Conservation (phyloP, 2,113 vertebrate species). For the Cephalopholis sonnerati region DNA sequence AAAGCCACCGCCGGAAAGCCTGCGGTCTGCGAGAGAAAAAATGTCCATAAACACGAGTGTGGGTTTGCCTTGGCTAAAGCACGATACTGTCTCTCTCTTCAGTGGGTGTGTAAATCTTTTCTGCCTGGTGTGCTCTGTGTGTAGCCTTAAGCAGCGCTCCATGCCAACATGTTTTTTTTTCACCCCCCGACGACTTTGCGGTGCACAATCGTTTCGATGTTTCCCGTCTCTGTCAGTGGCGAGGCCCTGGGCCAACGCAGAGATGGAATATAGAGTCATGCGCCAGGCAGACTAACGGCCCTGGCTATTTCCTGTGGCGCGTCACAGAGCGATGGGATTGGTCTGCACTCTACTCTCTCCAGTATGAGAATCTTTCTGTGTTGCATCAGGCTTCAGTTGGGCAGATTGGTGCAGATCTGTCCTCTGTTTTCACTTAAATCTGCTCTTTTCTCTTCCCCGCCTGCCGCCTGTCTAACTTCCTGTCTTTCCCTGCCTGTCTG, state of each 20-base stretch:
- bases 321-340: conserved; percentile 41
- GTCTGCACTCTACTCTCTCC: conserved; percentile 16
- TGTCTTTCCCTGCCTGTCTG: conserved; percentile 41
- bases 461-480: conserved; percentile 21
- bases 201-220: conserved; percentile 61
- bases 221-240: conserved; percentile 48
- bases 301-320: conserved; percentile 67
- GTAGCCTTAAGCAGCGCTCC: conserved; percentile 47
- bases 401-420: conserved; percentile 32
- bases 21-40: conserved; percentile 74
- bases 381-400: conserved; percentile 47
- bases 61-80: conserved; percentile 77
- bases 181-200: conserved; percentile 6
- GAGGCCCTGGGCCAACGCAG: conserved; percentile 49
- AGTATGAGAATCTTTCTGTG: conserved; percentile 40
- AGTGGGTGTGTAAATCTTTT: conserved; percentile 75
- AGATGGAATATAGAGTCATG: conserved; percentile 56
- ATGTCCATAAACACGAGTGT: conserved; percentile 75
- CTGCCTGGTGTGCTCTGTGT: conserved; percentile 67
- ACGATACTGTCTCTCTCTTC: conserved; percentile 63
- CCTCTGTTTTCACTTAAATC: conserved; percentile 63
- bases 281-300: conserved; percentile 48
- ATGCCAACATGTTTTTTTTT: conserved; percentile 49
- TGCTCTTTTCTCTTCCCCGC: conserved; percentile 41
- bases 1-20: conserved; percentile 73